A percentile compares a stretch with the other conserved stretches of the same genome.
These are phyloP conservation scores for Hepsetus odoe DNA, from an alignment of 2,113 vertebrate genomes.

Conservation along the genomic window DNA sequence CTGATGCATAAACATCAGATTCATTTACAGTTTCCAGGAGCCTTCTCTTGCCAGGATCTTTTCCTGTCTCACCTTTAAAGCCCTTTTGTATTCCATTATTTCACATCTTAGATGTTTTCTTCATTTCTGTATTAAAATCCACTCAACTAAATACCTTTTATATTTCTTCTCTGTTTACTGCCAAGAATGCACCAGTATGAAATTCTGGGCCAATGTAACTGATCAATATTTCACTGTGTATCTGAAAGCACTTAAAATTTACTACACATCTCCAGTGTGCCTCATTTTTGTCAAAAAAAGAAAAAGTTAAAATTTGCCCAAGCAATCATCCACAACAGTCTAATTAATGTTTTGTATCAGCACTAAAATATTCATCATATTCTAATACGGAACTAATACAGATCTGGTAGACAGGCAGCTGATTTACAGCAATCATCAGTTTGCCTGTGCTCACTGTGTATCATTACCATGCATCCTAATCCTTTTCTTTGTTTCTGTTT, in stretches of 20 bases:
- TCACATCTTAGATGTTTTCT: neutral
- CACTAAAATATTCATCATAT: neutral
- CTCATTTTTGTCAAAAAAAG: neutral
- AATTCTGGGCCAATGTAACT: neutral
- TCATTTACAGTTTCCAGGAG: too few relatives aligned
- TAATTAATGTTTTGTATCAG: neutral
- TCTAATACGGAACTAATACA: slow-evolving; percentile 13
- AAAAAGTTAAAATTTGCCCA: neutral
- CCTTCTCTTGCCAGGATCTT: too few relatives aligned
- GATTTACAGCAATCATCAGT: neutral
- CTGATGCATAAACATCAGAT: neutral
- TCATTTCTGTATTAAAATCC: neutral
- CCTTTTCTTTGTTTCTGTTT: neutral
- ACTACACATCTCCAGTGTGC: neutral
- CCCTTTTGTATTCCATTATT: neutral
- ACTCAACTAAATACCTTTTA: neutral
- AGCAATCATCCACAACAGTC: neutral
- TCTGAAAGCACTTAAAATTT: neutral
- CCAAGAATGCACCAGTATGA: neutral
- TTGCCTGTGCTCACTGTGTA: neutral
- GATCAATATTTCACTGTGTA: neutral
- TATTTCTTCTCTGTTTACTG: slow-evolving; percentile 1
- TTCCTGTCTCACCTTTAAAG: neutral
- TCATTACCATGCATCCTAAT: slow-evolving; percentile 9
- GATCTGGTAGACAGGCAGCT: neutral